Evolutionary conservation across 2,888 invertebrate species (phyloP).

Genomic region (Agrochola circellaris): DNA sequence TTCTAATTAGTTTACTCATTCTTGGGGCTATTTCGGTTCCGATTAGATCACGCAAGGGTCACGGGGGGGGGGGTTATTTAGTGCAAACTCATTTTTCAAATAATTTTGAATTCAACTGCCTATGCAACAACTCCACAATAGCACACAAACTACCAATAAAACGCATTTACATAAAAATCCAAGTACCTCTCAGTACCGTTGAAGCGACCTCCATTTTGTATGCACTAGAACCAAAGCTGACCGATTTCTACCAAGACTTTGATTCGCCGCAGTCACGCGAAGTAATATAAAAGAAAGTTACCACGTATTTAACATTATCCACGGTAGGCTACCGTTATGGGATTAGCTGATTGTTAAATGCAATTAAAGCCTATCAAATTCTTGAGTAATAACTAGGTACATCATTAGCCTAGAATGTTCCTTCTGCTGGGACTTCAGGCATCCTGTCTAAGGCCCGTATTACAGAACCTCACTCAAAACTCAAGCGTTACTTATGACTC

Average conservation of each 20-base stretch:
- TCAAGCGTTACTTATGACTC: no score
- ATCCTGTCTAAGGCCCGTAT: no score
- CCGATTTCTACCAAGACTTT: conserved; percentile 55
- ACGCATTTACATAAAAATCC: conserved; percentile 14
- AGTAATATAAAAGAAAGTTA: conserved; percentile 45
- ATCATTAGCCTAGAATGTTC: background rate
- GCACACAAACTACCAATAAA: background rate
- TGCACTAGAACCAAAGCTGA: conserved; percentile 40
- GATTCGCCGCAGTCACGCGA: conserved; percentile 58
- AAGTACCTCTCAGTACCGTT: conserved; percentile 44
- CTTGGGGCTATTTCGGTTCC: no score
- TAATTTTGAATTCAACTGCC: background rate
- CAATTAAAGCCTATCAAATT: background rate
- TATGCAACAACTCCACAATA: background rate
- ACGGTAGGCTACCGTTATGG: conserved; percentile 43
- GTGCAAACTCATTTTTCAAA: background rate
- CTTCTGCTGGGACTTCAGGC: background rate
- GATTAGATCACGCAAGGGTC: no score
- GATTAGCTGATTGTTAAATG: conserved; percentile 9
- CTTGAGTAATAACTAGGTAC: background rate
- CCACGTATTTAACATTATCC: conserved; percentile 30
- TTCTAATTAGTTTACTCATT: no score
- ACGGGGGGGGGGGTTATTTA: no score
- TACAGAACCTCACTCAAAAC: no score
- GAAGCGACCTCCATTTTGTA: conserved; percentile 44